Evolutionary conservation across 2,888 invertebrate genomes (phyloP).

Genomic region (Melinaea menophilus): DNA sequence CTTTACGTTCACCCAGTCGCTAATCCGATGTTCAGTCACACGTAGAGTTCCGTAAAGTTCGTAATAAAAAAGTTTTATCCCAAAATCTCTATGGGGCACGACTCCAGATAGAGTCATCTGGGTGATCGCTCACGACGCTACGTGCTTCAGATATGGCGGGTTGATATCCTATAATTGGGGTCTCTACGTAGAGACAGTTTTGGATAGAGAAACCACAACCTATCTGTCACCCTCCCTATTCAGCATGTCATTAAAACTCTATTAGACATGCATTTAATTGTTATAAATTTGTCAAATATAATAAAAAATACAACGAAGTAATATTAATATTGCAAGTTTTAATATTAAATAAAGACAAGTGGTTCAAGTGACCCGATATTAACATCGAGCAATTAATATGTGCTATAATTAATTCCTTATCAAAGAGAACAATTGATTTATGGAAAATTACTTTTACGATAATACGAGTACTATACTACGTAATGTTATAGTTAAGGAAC

Average conservation of each 20-base stretch:
- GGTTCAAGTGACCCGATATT: slow-evolving; percentile 29
- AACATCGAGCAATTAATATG: slow-evolving; percentile 37
- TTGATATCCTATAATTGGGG: slow-evolving; percentile 43
- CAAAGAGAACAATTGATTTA: slow-evolving; percentile 35
- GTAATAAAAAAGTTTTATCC: slow-evolving; percentile 16
- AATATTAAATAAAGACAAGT: slow-evolving; percentile 6
- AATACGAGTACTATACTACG: slow-evolving; percentile 9
- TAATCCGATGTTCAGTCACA: slow-evolving; percentile 4
- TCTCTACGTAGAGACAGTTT: slow-evolving; percentile 15
- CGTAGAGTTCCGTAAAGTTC: slow-evolving; percentile 1
- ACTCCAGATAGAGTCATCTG: slow-evolving; percentile 26
- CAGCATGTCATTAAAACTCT: too few species aligned
- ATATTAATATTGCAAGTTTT: too few species aligned
- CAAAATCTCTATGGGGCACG: slow-evolving; percentile 28
- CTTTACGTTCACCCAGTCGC: neutral
- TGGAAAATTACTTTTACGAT: slow-evolving; percentile 46
- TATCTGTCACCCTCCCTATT: too few species aligned
- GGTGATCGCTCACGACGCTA: slow-evolving; percentile 38
- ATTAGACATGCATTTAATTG: too few species aligned
- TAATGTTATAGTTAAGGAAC: neutral
- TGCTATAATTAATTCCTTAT: slow-evolving; percentile 47
- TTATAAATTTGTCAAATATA: too few species aligned
- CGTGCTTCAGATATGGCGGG: slow-evolving; percentile 57
- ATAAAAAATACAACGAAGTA: too few species aligned
- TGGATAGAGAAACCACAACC: neutral